Base-by-base conservation (phyloP, 2,113 vertebrate genomes). In the Cichladusa arquata region DNA sequence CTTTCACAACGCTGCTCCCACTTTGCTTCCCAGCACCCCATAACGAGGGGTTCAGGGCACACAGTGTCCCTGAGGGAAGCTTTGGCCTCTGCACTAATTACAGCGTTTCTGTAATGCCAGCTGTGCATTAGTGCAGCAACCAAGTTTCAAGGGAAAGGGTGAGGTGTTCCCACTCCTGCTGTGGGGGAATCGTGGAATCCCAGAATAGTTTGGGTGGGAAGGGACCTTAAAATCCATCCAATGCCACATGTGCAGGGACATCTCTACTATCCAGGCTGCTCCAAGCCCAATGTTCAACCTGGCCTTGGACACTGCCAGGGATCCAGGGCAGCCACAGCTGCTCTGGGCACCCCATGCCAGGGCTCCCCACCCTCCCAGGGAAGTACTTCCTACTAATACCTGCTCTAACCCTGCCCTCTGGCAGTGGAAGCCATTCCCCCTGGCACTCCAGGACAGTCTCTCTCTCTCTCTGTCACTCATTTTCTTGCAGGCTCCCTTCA, bases 141-240 rank as follows among this genome's bases (percentile, higher is more conserved):
- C 1, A 36, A 36, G 28, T 8, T 53, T 12, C 28, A 16, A 28
- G 42, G 8, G n/a, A 28, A 48, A 72, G 54, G 28, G 51, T 5
- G 50, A 38, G 60, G 17, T 9, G 51, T 33, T 76, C 42, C 66
- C 73, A 28, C 2, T 0, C 5, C 78, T 42, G 65, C 34, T 12
- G 2, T 3, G 40, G 47, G 40, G n/a, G 54, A 42, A 31, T 53
- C 19, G 2, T 0, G 20, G n/a, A 25, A 66, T 20, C 45, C 7
- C n/a, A 22, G 13, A 5, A 7, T 12, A 29, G 70, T 12, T 34
- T 47, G 38, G 33, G 10, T 10, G 0, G 38, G 67, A 8, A 47
- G 14, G 20, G 29, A 42, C 8, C 4, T 19, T 0, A 61, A 33
- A 47, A 1, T 5, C 0, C 54, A 54, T 0, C n/a, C 34, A 8